Evolutionary conservation across 2,113 vertebrate species (phyloP), one percentile per base, ranked within the genome.

Genomic region (Percopsis transmontana): DNA sequence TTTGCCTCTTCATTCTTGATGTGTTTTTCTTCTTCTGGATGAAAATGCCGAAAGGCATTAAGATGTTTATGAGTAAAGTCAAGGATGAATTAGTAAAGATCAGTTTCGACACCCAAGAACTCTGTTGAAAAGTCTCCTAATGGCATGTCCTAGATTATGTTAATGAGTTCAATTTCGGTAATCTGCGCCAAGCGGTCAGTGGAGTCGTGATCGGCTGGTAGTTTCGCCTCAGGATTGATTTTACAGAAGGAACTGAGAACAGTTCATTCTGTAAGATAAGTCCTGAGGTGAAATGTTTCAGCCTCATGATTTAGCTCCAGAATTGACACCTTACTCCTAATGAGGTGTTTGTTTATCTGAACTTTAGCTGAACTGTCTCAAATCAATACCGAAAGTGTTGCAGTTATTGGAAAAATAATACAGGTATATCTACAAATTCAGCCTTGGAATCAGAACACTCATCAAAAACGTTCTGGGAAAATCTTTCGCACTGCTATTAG

Each of bases 31-130:
- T 27, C 58, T 68, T 18, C 38, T 18, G 70, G 62, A 78, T 72
- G 78, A 74, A 77, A 80, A 69, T 56, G 59, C 77, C 72, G 47
- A 66, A 58, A 76, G 70, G 77, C 69, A 76, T 33, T 65, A 59
- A 68, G 51, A 70, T 74, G 69, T 83, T 80, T 79, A 68, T 76
- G 62, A 74, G 67, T 69, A 74, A 81, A 55, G 70, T 83, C 75
- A 67, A 54, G 24, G 69, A 71, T 74, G 60, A 79, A 72, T 75
- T 79, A 51, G 62, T n/a, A 21, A 74, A 60, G 45, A 72, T 79
- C 62, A 42, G 53, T 47, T 2, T 27, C 2, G 70, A 68, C 42
- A 62, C 45, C 23, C 44, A 53, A 23, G 23, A 50, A 48, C 60
- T 70, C 51, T n/a, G 23, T 33, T 44, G 57, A 50, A 41, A 62